A percentile compares a stretch with the other conserved stretches of the same genome.
Evolutionary conservation across 2,113 vertebrate genomes (phyloP).

Genomic region (Narcine bancroftii): DNA sequence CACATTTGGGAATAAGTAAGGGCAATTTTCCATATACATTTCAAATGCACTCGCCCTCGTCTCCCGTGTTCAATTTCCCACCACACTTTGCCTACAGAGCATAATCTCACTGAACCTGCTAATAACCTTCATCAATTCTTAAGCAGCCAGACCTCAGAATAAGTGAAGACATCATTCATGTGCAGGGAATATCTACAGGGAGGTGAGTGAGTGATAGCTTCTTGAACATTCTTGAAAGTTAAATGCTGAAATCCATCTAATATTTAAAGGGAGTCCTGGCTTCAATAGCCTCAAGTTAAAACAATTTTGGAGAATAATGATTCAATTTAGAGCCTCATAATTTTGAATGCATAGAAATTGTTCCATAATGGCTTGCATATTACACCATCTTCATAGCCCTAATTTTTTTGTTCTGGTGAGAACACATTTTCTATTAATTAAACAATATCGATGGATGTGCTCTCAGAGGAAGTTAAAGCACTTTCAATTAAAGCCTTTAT

Average conservation of each 20-base stretch:
- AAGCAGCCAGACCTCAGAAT: neutral
- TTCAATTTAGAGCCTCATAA: neutral
- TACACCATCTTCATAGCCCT: neutral
- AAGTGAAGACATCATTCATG: conserved; percentile 22
- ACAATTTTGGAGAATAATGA: neutral
- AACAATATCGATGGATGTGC: neutral
- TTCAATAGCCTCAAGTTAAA: conserved; percentile 28
- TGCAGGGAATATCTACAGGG: neutral
- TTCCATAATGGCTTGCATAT: neutral
- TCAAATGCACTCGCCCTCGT: too few relatives aligned
- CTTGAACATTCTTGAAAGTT: conserved; percentile 9
- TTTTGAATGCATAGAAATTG: neutral
- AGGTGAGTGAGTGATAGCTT: neutral
- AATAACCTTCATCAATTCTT: neutral
- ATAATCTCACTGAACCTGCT: neutral
- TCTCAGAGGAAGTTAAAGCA: neutral
- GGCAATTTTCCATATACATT: too few relatives aligned
- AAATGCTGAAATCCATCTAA: conserved; percentile 2
- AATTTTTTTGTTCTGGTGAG: neutral
- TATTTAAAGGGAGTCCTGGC: neutral
- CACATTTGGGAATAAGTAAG: neutral
- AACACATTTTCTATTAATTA: neutral
- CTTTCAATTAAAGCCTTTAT: neutral
- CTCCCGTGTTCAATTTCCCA: neutral
- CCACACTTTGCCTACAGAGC: neutral